phyloP scores from a whole-genome alignment of 2,113 vertebrate genomes.

The Syngnathoides biaculeatus region DNA sequence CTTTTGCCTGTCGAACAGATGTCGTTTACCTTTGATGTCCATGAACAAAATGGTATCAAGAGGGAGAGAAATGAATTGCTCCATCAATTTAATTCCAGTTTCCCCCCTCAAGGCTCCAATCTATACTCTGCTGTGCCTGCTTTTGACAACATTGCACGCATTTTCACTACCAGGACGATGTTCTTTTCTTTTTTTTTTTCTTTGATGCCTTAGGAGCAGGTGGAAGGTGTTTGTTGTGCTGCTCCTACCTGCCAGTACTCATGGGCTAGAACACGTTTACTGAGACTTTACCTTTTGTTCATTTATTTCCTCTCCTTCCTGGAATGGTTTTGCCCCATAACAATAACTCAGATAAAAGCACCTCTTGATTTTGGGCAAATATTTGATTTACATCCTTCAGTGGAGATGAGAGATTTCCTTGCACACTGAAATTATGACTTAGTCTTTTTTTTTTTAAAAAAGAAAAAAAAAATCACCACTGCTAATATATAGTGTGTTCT shows the following conservation, averaged over 20 bases:
- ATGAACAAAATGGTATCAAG: too few relatives aligned
- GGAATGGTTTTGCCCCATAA: slow-evolving; percentile 18
- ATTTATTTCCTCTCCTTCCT: slow-evolving; percentile 3
- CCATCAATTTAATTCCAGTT: too few relatives aligned
- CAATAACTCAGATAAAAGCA: slow-evolving; percentile 9
- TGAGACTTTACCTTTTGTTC: background rate
- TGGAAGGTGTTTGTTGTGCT: slow-evolving; percentile 14
- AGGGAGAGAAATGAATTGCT: too few relatives aligned
- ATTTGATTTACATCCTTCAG: background rate
- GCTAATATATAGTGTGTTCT: background rate
- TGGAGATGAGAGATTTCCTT: background rate
- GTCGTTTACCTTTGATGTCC: too few relatives aligned
- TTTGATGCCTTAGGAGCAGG: slow-evolving; percentile 26
- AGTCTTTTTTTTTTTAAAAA: too few relatives aligned
- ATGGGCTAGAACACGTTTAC: background rate
- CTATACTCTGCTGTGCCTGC: background rate
- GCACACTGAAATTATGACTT: background rate
- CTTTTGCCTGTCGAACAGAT: too few relatives aligned
- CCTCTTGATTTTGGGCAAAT: background rate
- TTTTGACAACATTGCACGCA: background rate
- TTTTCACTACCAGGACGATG: slow-evolving; percentile 5
- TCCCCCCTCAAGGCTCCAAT: background rate
- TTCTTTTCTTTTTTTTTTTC: slow-evolving; percentile 4
- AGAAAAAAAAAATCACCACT: background rate
- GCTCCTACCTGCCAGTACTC: background rate